These are phyloP conservation scores for Corapipo altera DNA, from an alignment of 2,113 vertebrate genomes.

Conservation along the genomic window DNA sequence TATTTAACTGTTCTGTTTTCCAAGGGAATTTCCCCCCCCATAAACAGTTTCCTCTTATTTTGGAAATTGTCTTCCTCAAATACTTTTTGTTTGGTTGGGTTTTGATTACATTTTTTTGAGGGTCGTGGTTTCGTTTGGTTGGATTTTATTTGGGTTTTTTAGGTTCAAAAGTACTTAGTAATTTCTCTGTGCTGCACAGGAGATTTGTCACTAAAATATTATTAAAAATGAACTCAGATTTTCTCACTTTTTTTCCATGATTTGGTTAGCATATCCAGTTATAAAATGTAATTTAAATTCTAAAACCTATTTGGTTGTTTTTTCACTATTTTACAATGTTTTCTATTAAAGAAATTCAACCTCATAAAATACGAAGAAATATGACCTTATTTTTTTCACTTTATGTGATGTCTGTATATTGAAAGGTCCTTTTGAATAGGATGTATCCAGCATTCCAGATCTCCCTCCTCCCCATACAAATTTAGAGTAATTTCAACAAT, in stretches of 20 bases:
- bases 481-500: not conserved
- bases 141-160: not conserved
- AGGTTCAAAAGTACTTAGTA: not conserved
- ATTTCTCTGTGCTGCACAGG: not conserved
- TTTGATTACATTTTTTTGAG: not conserved
- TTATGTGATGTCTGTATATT: not conserved
- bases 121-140: not conserved
- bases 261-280: not conserved
- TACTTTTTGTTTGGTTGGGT: not conserved
- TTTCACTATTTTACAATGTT: not conserved
- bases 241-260: not conserved
- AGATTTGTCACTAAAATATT: not conserved
- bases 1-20: not conserved
- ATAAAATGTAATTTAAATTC: not conserved
- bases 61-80: not conserved
- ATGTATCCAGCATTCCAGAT: not conserved
- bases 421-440: not conserved
- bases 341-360: not conserved
- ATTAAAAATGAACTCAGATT: not conserved
- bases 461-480: not conserved
- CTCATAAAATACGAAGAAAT: not conserved
- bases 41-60: not conserved
- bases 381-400: not conserved
- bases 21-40: fast-evolving
- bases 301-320: not conserved